Base-by-base conservation (phyloP, 2,113 vertebrate species). In the Brachionichthys hirsutus region DNA sequence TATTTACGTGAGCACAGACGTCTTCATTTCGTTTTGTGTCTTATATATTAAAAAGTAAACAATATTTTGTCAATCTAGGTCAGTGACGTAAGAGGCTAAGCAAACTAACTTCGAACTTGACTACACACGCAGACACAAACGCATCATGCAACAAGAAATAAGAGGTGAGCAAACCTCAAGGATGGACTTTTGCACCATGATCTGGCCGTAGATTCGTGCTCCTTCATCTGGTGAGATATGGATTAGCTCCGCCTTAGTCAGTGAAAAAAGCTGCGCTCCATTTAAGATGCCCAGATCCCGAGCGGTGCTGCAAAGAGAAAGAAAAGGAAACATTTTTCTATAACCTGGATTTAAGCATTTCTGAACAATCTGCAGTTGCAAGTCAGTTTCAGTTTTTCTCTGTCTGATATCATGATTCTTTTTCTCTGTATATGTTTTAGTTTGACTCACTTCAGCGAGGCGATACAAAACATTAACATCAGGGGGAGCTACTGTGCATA, bases 171-270 rank as follows among this genome's bases (percentile, higher is more conserved):
- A 57, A 64, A 93, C 92, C 92, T 94, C 87, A 2, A 93, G 87
- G 55, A 92, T 82, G 18, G 92, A 75, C 22, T 89, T 93, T 77
- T 94, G 93, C 65, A 93, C 88, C n/a, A 84, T 90, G 20, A 95
- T 75, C 62, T 94, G 93, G 75, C 92, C 92, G 90, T 93, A 94
- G 61, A 92, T 85, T 30, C 87, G 80, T 12, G 62, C 52, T 1
- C 91, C 91, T 54, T 92, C 91, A 7, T 86, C 78, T 52, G 86
- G 84, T 18, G 74, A 70, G 49, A 91, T 91, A 0, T 34, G 10
- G 16, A 86, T 70, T 16, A 93, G 68, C 71, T 92, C 92, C 0
- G 86, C 82, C 16, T 92, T 90, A 6, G 74, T 87, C 17, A 93
- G 79, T 11, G 90, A 88, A 56, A 92, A 92, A 15, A 93, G 84